phyloP scores from a whole-genome alignment of 53 echinoderm and acorn worm species.

The Arbacia lixula region DNA sequence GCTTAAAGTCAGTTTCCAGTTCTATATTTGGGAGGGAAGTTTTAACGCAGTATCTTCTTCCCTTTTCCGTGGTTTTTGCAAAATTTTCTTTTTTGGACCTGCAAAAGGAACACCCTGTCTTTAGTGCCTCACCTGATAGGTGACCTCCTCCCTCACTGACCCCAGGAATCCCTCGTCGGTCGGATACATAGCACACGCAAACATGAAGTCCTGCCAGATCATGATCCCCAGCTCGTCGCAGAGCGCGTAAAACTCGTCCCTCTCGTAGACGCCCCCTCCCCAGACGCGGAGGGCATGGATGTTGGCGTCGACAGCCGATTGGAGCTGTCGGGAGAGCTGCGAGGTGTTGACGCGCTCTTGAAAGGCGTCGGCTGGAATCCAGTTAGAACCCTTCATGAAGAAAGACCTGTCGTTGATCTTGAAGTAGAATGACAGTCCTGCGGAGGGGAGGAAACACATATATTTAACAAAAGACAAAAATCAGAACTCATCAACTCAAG shows the following conservation, averaged over 20 bases:
- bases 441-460: neutral
- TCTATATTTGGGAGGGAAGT: no score
- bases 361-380: constrained; percentile 96
- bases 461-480: no score
- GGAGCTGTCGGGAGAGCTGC: constrained; percentile 64
- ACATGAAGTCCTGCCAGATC: constrained; percentile 97
- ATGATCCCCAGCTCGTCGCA: constrained; percentile 84
- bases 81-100: no score
- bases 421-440: constrained; percentile 92
- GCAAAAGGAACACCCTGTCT: no score
- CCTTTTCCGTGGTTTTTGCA: no score
- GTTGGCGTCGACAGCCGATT: constrained; percentile 85
- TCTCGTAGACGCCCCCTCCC: constrained; percentile 97
- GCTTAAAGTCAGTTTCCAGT: no score
- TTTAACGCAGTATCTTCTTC: no score
- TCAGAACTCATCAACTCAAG: no score
- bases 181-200: constrained; percentile 96
- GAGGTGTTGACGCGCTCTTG: constrained; percentile 72
- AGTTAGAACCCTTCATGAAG: constrained; percentile 95
- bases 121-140: constrained; percentile 81
- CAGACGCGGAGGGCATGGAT: constrained; percentile 90
- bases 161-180: constrained; percentile 65
- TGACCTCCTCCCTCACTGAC: constrained; percentile 75
- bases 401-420: constrained; percentile 78
- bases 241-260: constrained; percentile 83